A percentile compares a stretch with the other conserved stretches of the same genome.
Evolutionary conservation across 2,888 invertebrate species (phyloP).

Genomic region (Idaea dimidiata): DNA sequence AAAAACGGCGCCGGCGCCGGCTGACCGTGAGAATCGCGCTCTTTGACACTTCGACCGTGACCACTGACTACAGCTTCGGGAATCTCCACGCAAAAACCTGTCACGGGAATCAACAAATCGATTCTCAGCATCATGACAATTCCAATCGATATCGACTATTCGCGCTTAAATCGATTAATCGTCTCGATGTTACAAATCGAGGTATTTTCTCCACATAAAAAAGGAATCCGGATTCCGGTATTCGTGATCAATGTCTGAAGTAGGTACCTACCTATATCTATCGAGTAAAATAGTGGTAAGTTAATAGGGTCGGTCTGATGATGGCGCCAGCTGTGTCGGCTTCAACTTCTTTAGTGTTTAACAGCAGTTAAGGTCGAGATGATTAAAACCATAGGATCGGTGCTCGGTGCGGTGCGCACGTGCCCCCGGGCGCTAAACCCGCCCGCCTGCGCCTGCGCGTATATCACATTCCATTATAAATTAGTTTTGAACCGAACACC

Average conservation of each 20-base stretch:
- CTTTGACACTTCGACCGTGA: constrained; percentile 58
- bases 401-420: constrained; percentile 44
- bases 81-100: constrained; percentile 54
- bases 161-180: constrained; percentile 31
- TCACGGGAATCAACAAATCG: constrained; percentile 67
- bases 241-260: constrained; percentile 5
- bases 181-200: constrained; percentile 29
- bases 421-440: constrained; percentile 56
- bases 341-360: constrained; percentile 58
- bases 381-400: constrained; percentile 59
- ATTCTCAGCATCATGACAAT: constrained; percentile 61
- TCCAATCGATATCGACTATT: constrained; percentile 32
- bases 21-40: constrained; percentile 54
- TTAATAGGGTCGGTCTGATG: constrained; percentile 21
- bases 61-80: constrained; percentile 29
- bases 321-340: constrained; percentile 54
- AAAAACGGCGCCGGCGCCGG: constrained; percentile 44
- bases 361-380: constrained; percentile 65
- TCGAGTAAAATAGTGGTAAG: constrained; percentile 7
- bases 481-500: constrained; percentile 67
- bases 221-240: constrained; percentile 16
- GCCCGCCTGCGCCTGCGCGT: constrained; percentile 57
- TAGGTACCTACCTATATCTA: constrained; percentile 1
- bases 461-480: constrained; percentile 80
- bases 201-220: constrained; percentile 25